These are phyloP conservation scores for Amniataba percoides DNA, from an alignment of 2,797 vertebrate species.

Conservation along the genomic window DNA sequence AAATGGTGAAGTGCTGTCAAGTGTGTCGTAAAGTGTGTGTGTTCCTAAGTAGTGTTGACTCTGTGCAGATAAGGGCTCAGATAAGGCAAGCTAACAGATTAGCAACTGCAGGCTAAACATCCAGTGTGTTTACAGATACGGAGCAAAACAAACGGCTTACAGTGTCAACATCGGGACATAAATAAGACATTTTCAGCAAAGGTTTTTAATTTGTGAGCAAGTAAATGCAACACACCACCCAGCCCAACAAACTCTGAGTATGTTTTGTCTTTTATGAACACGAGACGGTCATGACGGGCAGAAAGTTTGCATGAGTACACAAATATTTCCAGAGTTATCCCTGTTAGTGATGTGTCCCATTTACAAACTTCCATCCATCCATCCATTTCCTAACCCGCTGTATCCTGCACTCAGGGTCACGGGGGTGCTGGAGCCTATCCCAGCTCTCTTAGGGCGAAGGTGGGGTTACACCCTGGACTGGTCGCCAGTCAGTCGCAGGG, in stretches of 20 bases:
- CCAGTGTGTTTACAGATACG: slow-evolving; percentile 41
- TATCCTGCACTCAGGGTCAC: no score
- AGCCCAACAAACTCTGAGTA: neutral
- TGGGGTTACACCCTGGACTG: no score
- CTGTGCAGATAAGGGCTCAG: slow-evolving; percentile 65
- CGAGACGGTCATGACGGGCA: neutral
- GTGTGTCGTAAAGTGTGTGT: slow-evolving; percentile 46
- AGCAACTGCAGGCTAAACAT: slow-evolving; percentile 44
- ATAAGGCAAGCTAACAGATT: slow-evolving; percentile 63
- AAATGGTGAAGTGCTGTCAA: slow-evolving; percentile 70
- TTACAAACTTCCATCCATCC: no score
- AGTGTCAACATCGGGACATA: neutral
- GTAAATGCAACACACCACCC: neutral
- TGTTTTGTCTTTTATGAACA: neutral
- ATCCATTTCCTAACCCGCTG: no score
- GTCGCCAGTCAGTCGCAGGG: no score
- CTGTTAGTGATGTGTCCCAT: neutral
- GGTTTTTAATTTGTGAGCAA: no score
- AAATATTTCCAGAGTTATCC: neutral
- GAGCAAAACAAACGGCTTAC: slow-evolving; percentile 22
- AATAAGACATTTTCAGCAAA: neutral
- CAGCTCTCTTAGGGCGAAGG: no score
- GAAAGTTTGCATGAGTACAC: neutral
- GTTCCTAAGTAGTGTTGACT: slow-evolving; percentile 62
- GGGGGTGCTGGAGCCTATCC: no score